Evolutionary conservation across 2,113 vertebrate genomes (phyloP), one percentile per base, ranked within the genome.

Genomic region (Emydura subglobosa): DNA sequence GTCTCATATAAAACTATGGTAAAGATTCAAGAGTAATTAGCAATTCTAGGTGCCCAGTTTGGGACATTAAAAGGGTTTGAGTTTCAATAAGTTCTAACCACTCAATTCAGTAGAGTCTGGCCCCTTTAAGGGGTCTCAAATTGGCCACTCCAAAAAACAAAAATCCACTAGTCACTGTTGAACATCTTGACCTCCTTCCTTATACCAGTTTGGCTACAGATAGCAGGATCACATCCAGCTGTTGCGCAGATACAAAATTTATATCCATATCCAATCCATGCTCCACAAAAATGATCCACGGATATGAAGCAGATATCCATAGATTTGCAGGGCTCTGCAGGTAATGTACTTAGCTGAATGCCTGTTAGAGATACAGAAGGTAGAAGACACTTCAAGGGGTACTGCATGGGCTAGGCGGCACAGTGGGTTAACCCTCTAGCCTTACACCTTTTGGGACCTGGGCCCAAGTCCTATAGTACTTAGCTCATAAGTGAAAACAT

Each of bases 161-260:
- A 0, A 0, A 76, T 10, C 27, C 11, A 24, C 14, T 19, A 11
- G 31, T 50, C 55, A 13, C 31, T 49, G 9, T 39, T 39, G 10
- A 17, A 19, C 65, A 72, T 72, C n/a, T 22, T 72, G n/a, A 39
- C 9, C 2, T 72, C 19, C 83, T 6, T 1, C 19, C 83, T 6
- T 1, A 92, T 10, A 74, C 5, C 13, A 83, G 4, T 42, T 31
- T 78, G 82, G 68, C 82, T 42, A 31, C 3, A 6, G 83, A 24
- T 16, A 79, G 44, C 22, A 79, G 7, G 13, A n/a, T 14, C 65
- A 39, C 34, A 39, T 61, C 4, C 17, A 39, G 17, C n/a, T n/a
- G 51, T 13, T 53, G 13, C 5, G 51, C 13, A 16, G 51, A 53
- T 53, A 53, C 16, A 17, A 53, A 53, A 53, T 53, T 53, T 53